Evolutionary conservation across 2,888 invertebrate genomes (phyloP), one percentile per base, ranked within the genome.

Genomic region (Electrophaes corylata): DNA sequence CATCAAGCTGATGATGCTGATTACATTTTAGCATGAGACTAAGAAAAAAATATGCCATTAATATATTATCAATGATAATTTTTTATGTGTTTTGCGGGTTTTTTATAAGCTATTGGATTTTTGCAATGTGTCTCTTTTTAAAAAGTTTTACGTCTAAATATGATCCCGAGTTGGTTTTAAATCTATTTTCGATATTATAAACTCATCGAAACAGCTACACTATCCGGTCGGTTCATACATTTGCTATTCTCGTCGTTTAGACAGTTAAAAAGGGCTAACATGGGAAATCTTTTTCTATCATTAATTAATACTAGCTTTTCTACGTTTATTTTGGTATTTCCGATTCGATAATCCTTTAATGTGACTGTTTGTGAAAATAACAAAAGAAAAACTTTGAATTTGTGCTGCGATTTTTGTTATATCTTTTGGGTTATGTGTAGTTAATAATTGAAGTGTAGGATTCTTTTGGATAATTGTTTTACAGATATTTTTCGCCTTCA

Each of bases 211-310:
- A 46, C n/a, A 31, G 31, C 12, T 1, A 31, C 33, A 26, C 35
- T 35, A 47, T 14, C 3, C 40, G 2, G 29, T 3, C 26, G 26
- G 33, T 23, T 19, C 20, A 20, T 40, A 47, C 67, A 79, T 81
- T 74, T 62, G 55, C 62, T 62, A 79, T 77, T 77, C 81, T 55
- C 56, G 69, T 65, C 71, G 64, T 74, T 75, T 73, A 72, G 77
- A 72, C 74, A 72, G 72, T 37, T 69, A 41, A 67, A 71, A 66
- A 64, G 66, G 10, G 58, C 61, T 68, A 75, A 85, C 83, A 83
- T 33, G 74, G 65, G 70, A 86, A 85, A 73, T 79, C 79, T 81
- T 85, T 84, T 80, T 76, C 73, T 73, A 71, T 69, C 71, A 81
- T 86, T 64, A 80, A 83, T 84, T 72, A 86, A 84, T 85, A 81